Conservation (phyloP, 2,113 vertebrate genomes). For the Calypte anna region DNA sequence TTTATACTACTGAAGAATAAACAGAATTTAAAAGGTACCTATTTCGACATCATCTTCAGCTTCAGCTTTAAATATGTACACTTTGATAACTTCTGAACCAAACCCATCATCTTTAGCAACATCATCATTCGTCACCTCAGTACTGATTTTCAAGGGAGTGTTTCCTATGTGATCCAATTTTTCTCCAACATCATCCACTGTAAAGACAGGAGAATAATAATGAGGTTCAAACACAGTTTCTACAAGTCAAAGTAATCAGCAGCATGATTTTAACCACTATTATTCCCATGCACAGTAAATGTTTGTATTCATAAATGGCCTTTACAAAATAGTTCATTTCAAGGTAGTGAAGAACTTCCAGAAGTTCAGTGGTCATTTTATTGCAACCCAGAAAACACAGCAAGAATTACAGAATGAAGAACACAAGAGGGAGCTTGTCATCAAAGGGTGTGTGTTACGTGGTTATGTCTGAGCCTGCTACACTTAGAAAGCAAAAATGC, state of each 20-base stretch:
- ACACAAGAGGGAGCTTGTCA: not conserved
- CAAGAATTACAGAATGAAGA: not conserved
- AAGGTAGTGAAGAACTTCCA: not conserved
- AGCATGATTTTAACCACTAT: not conserved
- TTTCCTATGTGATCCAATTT: conserved; percentile 94
- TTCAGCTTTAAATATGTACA: conserved; percentile 99
- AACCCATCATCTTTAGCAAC: conserved; percentile 91
- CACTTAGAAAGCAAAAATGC: not conserved
- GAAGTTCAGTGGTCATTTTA: not conserved
- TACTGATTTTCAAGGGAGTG: conserved; percentile 93
- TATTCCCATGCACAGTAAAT: not conserved
- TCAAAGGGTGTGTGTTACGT: not conserved
- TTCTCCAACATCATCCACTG: conserved; percentile 98
- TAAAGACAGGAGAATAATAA: conserved; percentile 44
- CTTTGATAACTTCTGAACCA: conserved; percentile 97
- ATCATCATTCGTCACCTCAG: conserved; percentile 90
- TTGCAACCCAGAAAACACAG: not conserved
- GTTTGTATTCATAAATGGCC: not conserved
- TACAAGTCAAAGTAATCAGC: not conserved
- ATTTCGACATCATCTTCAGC: conserved; percentile 98
- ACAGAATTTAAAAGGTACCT: conserved; percentile 74
- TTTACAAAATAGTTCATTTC: not conserved
- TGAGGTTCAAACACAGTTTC: conserved; percentile 16
- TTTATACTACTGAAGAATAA: not conserved
- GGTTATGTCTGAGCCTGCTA: not conserved